Evolutionary conservation across 2,888 invertebrate genomes (phyloP).

Genomic region (Dione juno): DNA sequence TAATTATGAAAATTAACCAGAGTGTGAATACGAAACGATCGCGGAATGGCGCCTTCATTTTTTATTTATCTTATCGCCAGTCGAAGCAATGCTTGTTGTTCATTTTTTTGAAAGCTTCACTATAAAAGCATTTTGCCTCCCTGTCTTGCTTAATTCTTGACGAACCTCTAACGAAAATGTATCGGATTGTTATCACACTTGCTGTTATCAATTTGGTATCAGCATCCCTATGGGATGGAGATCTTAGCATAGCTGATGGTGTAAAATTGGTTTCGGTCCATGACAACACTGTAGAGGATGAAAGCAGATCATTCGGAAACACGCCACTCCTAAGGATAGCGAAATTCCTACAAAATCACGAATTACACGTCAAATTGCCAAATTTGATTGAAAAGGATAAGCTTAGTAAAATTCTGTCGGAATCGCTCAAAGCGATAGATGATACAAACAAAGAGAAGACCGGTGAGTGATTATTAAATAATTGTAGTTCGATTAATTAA

Average conservation of each 20-base stretch:
- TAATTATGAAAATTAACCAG: conserved; percentile 40
- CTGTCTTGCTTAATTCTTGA: conserved; percentile 74
- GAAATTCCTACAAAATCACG: conserved; percentile 88
- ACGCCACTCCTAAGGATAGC: conserved; percentile 84
- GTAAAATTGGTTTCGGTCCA: conserved; percentile 84
- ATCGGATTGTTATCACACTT: conserved; percentile 57
- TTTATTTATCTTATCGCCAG: conserved; percentile 58
- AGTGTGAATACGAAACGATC: conserved; percentile 36
- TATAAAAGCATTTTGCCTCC: conserved; percentile 69
- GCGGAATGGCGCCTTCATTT: conserved; percentile 55
- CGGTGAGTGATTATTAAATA: conserved; percentile 67
- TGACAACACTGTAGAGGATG: conserved; percentile 78
- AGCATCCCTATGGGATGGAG: conserved; percentile 71
- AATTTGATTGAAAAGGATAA: conserved; percentile 87
- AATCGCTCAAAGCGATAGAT: conserved; percentile 79
- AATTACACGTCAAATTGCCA: conserved; percentile 87
- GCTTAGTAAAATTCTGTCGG: conserved; percentile 83
- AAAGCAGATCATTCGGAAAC: conserved; percentile 74
- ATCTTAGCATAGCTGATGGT: conserved; percentile 85
- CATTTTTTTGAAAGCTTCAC: conserved; percentile 78
- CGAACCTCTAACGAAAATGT: conserved; percentile 67
- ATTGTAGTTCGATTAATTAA: not conserved
- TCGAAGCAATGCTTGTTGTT: conserved; percentile 66
- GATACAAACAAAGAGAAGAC: conserved; percentile 73
- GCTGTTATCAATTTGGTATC: conserved; percentile 53